Percentiles rank a stretch among this genome's conserved stretches.
phyloP scores from a whole-genome alignment of 2,888 invertebrate genomes.

The Agrochola lychnidis region DNA sequence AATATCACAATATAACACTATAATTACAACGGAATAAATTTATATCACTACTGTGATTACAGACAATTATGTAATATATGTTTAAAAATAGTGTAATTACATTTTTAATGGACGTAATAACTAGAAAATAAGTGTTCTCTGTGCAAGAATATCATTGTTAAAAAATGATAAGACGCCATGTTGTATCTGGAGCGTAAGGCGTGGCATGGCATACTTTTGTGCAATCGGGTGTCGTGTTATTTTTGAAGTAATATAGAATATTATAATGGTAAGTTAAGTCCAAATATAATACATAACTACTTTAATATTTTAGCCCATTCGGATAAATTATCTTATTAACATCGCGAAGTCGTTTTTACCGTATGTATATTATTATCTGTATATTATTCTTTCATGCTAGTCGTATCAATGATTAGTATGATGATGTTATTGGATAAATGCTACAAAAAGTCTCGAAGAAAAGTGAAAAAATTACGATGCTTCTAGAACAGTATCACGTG shows the following conservation, averaged over 20 bases:
- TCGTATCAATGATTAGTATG: background rate
- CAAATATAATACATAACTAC: conserved; percentile 43
- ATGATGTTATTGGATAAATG: too few species aligned
- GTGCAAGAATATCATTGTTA: conserved; percentile 66
- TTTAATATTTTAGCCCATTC: conserved; percentile 24
- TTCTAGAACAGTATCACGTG: conserved; percentile 56
- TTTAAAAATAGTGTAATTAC: conserved; percentile 66
- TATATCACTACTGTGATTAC: conserved; percentile 57
- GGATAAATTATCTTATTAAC: background rate
- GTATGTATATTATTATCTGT: background rate
- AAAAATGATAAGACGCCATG: conserved; percentile 83
- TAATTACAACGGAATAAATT: conserved; percentile 34
- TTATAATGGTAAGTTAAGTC: conserved; percentile 84
- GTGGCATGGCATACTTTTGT: conserved; percentile 81
- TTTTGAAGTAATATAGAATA: conserved; percentile 73
- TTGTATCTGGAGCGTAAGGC: conserved; percentile 80
- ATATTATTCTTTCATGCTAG: background rate
- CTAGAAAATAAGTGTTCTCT: conserved; percentile 71
- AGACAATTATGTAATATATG: conserved; percentile 53
- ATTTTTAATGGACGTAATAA: conserved; percentile 66
- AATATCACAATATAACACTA: conserved; percentile 10
- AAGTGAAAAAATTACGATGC: background rate
- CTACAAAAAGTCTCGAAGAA: background rate
- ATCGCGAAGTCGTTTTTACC: background rate
- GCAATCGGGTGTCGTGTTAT: conserved; percentile 73